phyloP scores from a whole-genome alignment of 1,140 invertebrate genomes.

The Nomia melanderi region DNA sequence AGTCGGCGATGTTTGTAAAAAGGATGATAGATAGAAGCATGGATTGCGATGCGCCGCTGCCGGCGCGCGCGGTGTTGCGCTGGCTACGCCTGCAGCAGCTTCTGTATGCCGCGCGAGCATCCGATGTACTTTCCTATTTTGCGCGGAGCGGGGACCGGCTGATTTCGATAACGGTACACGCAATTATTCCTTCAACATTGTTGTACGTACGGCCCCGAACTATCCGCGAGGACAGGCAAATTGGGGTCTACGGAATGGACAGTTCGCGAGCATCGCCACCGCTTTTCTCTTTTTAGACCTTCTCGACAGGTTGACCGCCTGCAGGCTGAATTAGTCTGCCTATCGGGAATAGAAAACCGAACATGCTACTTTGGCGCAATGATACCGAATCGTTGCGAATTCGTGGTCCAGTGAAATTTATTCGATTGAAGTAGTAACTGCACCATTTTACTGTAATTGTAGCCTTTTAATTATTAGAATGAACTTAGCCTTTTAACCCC shows the following conservation, averaged over 20 bases:
- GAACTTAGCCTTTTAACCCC: no score
- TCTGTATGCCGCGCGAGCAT: constrained; percentile 50
- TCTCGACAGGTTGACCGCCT: neutral
- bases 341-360: neutral
- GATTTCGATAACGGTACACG: constrained; percentile 53
- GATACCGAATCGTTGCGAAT: neutral
- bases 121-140: constrained; percentile 50
- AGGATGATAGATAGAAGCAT: constrained; percentile 40
- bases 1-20: constrained; percentile 49
- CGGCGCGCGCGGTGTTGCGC: constrained; percentile 36
- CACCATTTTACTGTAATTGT: no score
- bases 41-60: constrained; percentile 30
- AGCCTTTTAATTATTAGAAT: no score
- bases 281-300: neutral
- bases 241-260: neutral
- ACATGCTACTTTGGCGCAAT: neutral
- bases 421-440: no score
- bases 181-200: constrained; percentile 26
- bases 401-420: no score
- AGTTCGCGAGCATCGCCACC: neutral
- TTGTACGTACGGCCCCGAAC: neutral
- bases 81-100: constrained; percentile 50
- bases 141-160: constrained; percentile 10
- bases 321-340: neutral
- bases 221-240: neutral